Evolutionary conservation across 1,140 invertebrate species (phyloP), one percentile per base, ranked within the genome.

Genomic region (Cydia strobilella): DNA sequence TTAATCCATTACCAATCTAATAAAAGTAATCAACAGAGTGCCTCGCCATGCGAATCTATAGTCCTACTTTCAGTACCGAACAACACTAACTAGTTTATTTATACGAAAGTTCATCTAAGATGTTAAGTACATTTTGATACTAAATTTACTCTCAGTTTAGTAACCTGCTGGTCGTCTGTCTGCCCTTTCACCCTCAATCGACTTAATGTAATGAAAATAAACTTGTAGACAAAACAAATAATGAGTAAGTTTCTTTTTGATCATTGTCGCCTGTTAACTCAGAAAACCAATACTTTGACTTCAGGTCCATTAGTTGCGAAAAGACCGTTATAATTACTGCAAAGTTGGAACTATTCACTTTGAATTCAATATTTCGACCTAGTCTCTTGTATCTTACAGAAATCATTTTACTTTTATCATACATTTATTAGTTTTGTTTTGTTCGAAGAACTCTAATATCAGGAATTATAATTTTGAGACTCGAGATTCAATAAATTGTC

Each of bases 141-240:
- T n/a, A n/a, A 51, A 51, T 12, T 51, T 12, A 42, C 39, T 51
- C 5, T 48, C 45, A 48, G 45, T 48, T 15, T 48, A 48, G 35
- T 54, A 54, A 54, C 51, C n/a, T 54, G 51, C 4, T 48, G 45
- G 7, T 48, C 39, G 39, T 42, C 39, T 3, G 39, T 42, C 48
- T 51, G 48, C 48, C 15, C 48, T 51, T 51, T 23, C 18, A 59
- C 51, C 51, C n/a, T 59, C 48, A 51, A n/a, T 59, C 7, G 18
- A 51, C 10, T 51, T 51, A 51, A 59, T 59, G 20, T 59, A 59
- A 20, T 59, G 54, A 59, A 59, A 59, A 59, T 23, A 59, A 59
- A 59, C 54, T 54, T 54, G 54, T 20, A 59, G 18, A 59, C 20
- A 59, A 9, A 59, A 59, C 54, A 59, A 59, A 12, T 59, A 59